Evolutionary conservation across 2,113 vertebrate species (phyloP), one percentile per base, ranked within the genome.

Genomic region (Melanostigma gelatinosum): DNA sequence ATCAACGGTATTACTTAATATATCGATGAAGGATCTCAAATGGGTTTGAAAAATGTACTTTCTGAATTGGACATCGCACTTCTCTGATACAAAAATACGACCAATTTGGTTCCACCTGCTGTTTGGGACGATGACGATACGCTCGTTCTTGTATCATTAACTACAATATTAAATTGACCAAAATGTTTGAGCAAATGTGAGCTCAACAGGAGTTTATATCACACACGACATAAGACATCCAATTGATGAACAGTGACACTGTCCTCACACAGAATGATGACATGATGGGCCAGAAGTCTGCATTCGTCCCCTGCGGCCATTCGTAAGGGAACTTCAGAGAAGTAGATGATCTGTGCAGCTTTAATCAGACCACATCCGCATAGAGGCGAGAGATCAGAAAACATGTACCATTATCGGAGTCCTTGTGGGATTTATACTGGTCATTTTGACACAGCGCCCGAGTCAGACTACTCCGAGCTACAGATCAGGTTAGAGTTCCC

Each of bases 401-500:
- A 48, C 8, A 46, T 48, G 32, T 20, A 22, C 40, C 8, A 7
- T 40, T 6, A n/a, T 46, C 46, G 8, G 29, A 32, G 10, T 34
- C 18, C 36, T 13, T 34, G 36, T 36, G 5, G 64, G 24, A 32
- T 32, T 46, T 16, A 11, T 32, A 48, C 48, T 16, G 42, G 42
- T 48, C 24, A 67, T 20, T 32, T 18, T 67, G 27, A 67, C 34
- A 68, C 4, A 72, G 66, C 18, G 8, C 48, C 18, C 1, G 44
- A 3, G 67, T 74, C 27, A 38, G 71, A 84, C 69, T 22, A 77
- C 40, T 36, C 58, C 52, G n/a, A 64, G 52, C 34, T 36, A 48
- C 42, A 75, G 73, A 87, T 83, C 61, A 68, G 48, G 65, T 84
- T 62, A 55, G 61, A 77, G 78, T 64, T 34, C 67, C 64, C 16